phyloP scores from a whole-genome alignment of 2,888 invertebrate genomes.

The Lycaena phlaeas region DNA sequence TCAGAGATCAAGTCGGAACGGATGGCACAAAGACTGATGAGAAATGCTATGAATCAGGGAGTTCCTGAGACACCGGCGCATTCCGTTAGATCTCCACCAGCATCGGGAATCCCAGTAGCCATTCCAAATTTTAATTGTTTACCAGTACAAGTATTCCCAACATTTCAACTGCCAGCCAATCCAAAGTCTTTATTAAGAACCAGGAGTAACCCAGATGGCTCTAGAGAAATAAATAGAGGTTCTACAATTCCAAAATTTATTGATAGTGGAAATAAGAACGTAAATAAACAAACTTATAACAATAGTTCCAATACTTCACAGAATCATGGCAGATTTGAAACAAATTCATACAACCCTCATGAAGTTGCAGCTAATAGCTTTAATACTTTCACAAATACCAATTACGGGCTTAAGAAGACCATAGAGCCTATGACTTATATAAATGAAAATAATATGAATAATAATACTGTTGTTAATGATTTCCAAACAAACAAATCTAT shows the following conservation, averaged over 20 bases:
- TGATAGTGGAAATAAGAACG: not conserved
- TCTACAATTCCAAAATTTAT: not conserved
- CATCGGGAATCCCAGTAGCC: slow-evolving; percentile 55
- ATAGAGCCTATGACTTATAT: not conserved
- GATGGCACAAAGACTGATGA: slow-evolving; percentile 83
- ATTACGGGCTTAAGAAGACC: not conserved
- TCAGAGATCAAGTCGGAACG: slow-evolving; percentile 92
- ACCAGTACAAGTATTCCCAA: slow-evolving; percentile 69
- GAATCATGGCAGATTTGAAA: not conserved
- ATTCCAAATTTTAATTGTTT: slow-evolving; percentile 61
- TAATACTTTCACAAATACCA: not conserved
- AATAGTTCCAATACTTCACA: not conserved
- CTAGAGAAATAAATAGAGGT: slow-evolving; percentile 26
- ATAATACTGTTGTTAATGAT: not conserved
- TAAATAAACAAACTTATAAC: slow-evolving; percentile 1
- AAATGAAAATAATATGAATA: not conserved
- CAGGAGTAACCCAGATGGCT: slow-evolving; percentile 45
- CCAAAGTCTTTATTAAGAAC: slow-evolving; percentile 71
- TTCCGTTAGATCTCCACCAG: slow-evolving; percentile 57
- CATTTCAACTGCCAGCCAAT: slow-evolving; percentile 79
- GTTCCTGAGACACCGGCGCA: slow-evolving; percentile 76
- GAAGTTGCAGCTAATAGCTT: not conserved
- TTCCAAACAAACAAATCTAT: not conserved
- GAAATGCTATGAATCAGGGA: slow-evolving; percentile 77
- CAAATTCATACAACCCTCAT: not conserved